Percentiles rank a stretch among this genome's conserved stretches.
Evolutionary conservation across 2,113 vertebrate species (phyloP).

Genomic region (Puma concolor): DNA sequence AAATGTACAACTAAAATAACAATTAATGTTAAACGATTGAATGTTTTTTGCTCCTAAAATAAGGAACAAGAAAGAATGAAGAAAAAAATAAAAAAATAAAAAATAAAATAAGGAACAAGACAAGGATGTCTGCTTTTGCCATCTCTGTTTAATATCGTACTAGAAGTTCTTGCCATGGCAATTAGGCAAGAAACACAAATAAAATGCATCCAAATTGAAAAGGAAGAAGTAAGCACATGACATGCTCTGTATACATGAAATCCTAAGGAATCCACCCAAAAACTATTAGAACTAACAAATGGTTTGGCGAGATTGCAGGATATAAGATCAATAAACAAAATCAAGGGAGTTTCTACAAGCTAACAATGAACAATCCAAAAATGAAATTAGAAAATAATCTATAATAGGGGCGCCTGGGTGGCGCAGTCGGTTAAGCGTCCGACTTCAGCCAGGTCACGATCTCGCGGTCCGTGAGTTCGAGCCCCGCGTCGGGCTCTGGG

Average conservation of each 20-base stretch:
- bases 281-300: not conserved
- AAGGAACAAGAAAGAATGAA: not conserved
- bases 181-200: not conserved
- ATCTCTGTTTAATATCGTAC: not conserved
- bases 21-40: not conserved
- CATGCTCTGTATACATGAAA: not conserved
- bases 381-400: slow-evolving; percentile 22
- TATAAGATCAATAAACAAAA: slow-evolving; percentile 7
- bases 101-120: not conserved
- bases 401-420: no score
- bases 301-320: not conserved
- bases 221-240: not conserved
- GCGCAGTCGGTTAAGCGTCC: no score
- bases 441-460: no score
- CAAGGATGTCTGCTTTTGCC: not conserved
- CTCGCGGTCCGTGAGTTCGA: no score
- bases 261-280: not conserved
- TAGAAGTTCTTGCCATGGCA: not conserved
- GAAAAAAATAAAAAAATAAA: no score
- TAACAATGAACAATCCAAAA: slow-evolving; percentile 8
- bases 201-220: not conserved
- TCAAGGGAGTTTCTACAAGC: not conserved
- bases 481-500: no score
- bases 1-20: not conserved
- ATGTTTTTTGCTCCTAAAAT: not conserved